phyloP scores from a whole-genome alignment of 2,888 invertebrate genomes.

The Nomada lathburiana region DNA sequence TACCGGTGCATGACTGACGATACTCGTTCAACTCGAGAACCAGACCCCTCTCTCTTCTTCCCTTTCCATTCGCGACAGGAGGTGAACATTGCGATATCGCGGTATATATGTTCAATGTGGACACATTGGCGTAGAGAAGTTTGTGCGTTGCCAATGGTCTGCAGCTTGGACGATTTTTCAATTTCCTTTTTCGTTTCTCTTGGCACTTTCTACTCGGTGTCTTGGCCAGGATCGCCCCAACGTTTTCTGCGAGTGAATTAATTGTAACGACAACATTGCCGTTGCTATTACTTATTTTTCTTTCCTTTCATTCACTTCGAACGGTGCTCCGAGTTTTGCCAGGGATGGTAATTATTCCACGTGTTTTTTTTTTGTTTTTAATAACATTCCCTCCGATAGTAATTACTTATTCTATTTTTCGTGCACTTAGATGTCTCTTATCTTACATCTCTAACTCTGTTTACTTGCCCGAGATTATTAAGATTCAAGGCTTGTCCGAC shows the following conservation, averaged over 20 bases:
- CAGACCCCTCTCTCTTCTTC: constrained; percentile 20
- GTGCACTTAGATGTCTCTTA: neutral
- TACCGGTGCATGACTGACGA: constrained; percentile 52
- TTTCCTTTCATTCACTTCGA: too few species aligned
- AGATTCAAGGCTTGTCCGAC: neutral
- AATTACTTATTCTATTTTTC: neutral
- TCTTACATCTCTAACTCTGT: too few species aligned
- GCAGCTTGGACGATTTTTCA: neutral
- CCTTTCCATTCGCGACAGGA: constrained; percentile 56
- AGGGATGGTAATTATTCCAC: too few species aligned
- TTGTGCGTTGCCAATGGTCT: neutral
- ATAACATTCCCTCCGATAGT: too few species aligned
- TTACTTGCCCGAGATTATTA: neutral
- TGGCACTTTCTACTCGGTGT: too few species aligned
- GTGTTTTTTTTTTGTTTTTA: neutral
- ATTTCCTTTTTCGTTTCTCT: too few species aligned
- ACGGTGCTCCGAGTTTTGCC: too few species aligned
- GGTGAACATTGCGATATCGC: constrained; percentile 60
- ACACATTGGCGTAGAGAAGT: constrained; percentile 18
- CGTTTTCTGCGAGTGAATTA: neutral
- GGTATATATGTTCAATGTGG: constrained; percentile 23
- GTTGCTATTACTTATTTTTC: too few species aligned
- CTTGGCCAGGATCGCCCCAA: neutral
- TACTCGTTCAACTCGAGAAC: constrained; percentile 27
- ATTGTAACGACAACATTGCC: neutral